Evolutionary conservation across 1,140 invertebrate genomes (phyloP).

Genomic region (Tetramorium parvispinum): DNA sequence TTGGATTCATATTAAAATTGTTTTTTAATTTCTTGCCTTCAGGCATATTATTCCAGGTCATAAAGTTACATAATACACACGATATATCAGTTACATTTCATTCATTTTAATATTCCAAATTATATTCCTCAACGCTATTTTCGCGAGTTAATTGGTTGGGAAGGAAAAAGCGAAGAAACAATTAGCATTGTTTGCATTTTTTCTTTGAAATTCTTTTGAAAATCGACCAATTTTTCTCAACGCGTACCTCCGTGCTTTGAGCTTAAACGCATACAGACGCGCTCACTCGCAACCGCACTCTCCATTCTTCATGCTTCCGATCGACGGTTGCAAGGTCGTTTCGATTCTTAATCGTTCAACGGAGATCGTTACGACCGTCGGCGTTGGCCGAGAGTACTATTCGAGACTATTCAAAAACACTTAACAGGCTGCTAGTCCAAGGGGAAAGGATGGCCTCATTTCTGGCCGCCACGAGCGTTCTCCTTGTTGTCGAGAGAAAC

Average conservation of each 20-base stretch:
- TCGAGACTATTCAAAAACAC: conserved; percentile 21
- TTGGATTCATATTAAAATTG: not conserved
- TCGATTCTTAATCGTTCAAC: conserved; percentile 24
- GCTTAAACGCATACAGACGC: conserved; percentile 38
- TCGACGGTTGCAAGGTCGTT: conserved; percentile 52
- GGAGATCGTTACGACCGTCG: conserved; percentile 49
- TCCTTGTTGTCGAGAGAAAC: conserved; percentile 51
- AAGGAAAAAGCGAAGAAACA: not conserved
- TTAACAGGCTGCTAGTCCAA: conserved; percentile 30
- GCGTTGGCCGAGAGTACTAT: not conserved
- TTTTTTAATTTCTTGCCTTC: not conserved
- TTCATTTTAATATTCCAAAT: not conserved
- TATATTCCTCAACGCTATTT: not conserved
- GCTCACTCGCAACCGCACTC: conserved; percentile 15
- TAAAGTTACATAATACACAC: not conserved
- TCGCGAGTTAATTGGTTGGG: not conserved
- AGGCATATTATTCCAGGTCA: not conserved
- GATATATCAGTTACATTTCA: too few species aligned
- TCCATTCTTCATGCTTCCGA: conserved; percentile 47
- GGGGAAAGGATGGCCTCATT: conserved; percentile 53
- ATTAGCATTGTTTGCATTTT: not conserved
- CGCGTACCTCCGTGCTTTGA: conserved; percentile 20
- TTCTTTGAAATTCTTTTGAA: not conserved
- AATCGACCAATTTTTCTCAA: conserved; percentile 53
- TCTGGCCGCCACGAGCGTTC: conserved; percentile 32